Evolutionary conservation across 2,797 vertebrate species (phyloP).

Genomic region (Gymnodraco acuticeps): DNA sequence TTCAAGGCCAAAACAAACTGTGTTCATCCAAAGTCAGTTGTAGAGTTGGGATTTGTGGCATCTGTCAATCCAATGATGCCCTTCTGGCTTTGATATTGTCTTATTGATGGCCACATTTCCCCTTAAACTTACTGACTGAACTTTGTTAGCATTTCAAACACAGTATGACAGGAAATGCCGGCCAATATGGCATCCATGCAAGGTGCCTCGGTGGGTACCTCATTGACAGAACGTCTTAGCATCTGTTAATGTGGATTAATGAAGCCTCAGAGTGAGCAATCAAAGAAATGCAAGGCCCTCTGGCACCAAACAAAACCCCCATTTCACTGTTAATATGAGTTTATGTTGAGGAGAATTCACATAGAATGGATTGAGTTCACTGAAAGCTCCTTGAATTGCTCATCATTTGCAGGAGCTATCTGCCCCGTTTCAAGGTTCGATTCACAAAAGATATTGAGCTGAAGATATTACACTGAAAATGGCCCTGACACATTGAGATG

Average conservation of each 20-base stretch:
- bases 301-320: too few species aligned
- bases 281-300: not conserved
- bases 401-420: too few species aligned
- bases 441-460: too few species aligned
- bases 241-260: conserved; percentile 47
- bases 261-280: conserved; percentile 30
- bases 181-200: conserved; percentile 25
- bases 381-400: too few species aligned
- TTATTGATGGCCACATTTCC: conserved; percentile 33
- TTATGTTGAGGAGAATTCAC: too few species aligned
- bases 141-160: conserved; percentile 44
- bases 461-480: too few species aligned
- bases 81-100: conserved; percentile 41
- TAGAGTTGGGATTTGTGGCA: conserved; percentile 46
- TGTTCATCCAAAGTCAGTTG: conserved; percentile 34
- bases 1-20: conserved; percentile 58
- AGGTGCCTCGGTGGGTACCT: conserved; percentile 10
- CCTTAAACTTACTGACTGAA: conserved; percentile 22
- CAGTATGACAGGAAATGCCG: conserved; percentile 21
- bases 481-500: too few species aligned
- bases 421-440: too few species aligned
- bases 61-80: conserved; percentile 59
- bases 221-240: conserved; percentile 23
- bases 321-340: too few species aligned
- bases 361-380: too few species aligned